Percentiles rank a stretch among this genome's conserved stretches.
These are phyloP conservation scores for Diglossa brunneiventris DNA, from an alignment of 2,113 vertebrate species.

Conservation along the genomic window DNA sequence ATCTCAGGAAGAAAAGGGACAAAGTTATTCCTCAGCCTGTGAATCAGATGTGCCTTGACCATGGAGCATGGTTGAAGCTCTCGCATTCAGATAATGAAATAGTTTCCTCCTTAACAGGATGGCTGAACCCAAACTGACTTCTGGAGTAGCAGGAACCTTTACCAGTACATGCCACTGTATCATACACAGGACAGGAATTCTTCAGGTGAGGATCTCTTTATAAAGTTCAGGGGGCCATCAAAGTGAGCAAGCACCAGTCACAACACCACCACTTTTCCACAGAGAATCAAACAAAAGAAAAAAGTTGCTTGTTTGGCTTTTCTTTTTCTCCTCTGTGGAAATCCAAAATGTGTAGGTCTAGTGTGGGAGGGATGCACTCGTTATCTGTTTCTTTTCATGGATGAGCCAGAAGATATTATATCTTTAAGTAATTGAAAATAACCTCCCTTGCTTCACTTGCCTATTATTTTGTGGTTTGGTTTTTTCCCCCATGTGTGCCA, in stretches of 20 bases:
- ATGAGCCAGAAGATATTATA: neutral
- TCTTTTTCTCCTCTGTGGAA: neutral
- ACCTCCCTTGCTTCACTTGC: neutral
- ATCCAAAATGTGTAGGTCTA: neutral
- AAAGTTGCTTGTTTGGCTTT: neutral
- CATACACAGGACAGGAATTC: neutral
- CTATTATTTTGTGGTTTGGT: neutral
- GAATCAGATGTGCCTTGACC: neutral
- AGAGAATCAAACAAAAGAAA: neutral
- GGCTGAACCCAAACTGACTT: neutral
- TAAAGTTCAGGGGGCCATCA: neutral
- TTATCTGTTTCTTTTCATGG: neutral
- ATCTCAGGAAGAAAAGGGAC: neutral
- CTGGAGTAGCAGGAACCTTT: neutral
- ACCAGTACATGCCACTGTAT: fast-evolving
- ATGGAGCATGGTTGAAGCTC: neutral
- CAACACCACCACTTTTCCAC: neutral
- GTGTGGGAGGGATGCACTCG: neutral
- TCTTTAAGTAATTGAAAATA: neutral
- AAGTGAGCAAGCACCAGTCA: neutral
- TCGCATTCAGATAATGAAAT: neutral
- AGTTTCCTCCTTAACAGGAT: neutral
- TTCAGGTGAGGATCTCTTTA: neutral
- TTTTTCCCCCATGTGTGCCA: fast-evolving
- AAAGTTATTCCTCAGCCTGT: neutral